Evolutionary conservation across 2,888 invertebrate species (phyloP).

Genomic region (Portevinia maculata): DNA sequence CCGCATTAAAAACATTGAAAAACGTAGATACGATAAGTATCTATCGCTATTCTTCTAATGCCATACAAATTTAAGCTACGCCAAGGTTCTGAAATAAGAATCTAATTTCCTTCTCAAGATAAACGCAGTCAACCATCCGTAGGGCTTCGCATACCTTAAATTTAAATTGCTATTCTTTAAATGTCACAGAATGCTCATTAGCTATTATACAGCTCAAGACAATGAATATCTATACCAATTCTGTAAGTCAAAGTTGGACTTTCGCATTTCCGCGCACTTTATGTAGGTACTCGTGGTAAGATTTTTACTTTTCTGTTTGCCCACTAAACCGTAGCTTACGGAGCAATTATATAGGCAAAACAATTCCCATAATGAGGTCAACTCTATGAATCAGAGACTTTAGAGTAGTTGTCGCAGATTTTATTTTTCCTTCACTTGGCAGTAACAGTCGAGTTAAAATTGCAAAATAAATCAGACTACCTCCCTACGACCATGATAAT

Average conservation of each 20-base stretch:
- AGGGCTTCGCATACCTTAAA: slow-evolving; percentile 14
- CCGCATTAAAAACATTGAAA: too few relatives aligned
- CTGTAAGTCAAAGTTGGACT: slow-evolving; percentile 31
- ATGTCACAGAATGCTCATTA: slow-evolving; percentile 11
- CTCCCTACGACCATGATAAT: slow-evolving; percentile 11
- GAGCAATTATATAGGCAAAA: slow-evolving; percentile 20
- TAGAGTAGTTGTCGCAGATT: slow-evolving; percentile 2
- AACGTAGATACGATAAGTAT: too few relatives aligned
- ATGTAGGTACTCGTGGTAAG: background rate
- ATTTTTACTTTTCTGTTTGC: slow-evolving; percentile 8
- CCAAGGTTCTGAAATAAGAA: slow-evolving; percentile 1
- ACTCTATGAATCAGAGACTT: slow-evolving; percentile 28
- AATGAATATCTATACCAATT: slow-evolving; percentile 38
- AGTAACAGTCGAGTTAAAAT: slow-evolving; percentile 10
- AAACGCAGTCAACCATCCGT: background rate
- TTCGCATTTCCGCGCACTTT: slow-evolving; percentile 34
- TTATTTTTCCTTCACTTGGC: slow-evolving; percentile 25
- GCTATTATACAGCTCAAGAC: background rate
- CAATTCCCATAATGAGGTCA: slow-evolving; percentile 48
- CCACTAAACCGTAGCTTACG: slow-evolving; percentile 46
- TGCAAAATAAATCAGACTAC: slow-evolving; percentile 8
- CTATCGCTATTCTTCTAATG: too few relatives aligned
- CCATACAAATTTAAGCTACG: background rate
- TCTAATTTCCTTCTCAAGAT: background rate
- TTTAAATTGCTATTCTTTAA: background rate